These are phyloP conservation scores for Enhydra lutris DNA, from an alignment of 2,113 vertebrate genomes.

Conservation along the genomic window DNA sequence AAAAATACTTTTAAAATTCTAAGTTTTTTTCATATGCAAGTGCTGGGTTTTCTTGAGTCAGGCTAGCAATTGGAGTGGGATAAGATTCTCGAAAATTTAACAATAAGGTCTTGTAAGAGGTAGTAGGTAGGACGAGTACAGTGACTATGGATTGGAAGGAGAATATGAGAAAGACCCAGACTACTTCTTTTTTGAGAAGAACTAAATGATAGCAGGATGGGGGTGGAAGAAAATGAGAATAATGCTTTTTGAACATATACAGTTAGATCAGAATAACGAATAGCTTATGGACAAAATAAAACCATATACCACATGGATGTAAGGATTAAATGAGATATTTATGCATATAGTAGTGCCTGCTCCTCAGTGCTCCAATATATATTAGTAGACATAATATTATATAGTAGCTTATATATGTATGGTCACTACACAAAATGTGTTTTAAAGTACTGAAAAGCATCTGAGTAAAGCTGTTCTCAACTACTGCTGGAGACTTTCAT, in stretches of 20 bases:
- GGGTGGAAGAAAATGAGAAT: too few relatives aligned
- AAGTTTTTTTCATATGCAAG: not conserved
- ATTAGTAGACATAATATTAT: not conserved
- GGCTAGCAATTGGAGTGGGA: not conserved
- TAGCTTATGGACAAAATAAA: not conserved
- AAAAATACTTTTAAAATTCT: not conserved
- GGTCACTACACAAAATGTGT: not conserved
- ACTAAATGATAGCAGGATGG: not conserved
- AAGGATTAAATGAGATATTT: not conserved
- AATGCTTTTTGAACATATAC: not conserved
- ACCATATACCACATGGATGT: not conserved
- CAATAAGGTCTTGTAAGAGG: too few relatives aligned
- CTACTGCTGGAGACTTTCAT: not conserved
- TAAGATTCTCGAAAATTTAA: not conserved
- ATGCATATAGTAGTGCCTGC: not conserved
- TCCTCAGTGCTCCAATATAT: not conserved
- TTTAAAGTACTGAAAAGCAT: not conserved
- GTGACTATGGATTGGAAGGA: not conserved
- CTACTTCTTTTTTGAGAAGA: not conserved
- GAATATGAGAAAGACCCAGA: rapidly evolving
- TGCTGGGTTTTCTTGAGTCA: not conserved
- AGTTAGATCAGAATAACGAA: not conserved
- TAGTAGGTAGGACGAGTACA: not conserved
- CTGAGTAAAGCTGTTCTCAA: not conserved
- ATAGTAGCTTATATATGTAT: not conserved